Percentiles rank a stretch among this genome's conserved stretches.
Evolutionary conservation across 2,888 invertebrate genomes (phyloP).

Genomic region (Quadroppia sp.): DNA sequence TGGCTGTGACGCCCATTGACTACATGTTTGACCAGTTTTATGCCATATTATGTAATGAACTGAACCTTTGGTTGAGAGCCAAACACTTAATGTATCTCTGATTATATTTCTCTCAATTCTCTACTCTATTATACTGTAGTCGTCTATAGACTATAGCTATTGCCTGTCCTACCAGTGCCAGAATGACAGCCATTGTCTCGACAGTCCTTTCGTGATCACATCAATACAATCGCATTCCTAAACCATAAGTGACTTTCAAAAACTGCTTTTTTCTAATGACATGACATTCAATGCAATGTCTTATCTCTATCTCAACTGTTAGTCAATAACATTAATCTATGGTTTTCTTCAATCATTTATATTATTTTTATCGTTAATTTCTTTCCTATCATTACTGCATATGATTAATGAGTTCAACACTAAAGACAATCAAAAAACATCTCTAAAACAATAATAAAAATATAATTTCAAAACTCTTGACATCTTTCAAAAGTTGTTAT

Average conservation of each 20-base stretch:
- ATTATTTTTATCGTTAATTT: slow-evolving; percentile 26
- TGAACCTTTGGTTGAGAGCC: slow-evolving; percentile 10
- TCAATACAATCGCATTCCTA: slow-evolving; percentile 10
- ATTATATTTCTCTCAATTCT: slow-evolving; percentile 6
- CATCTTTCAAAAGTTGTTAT: slow-evolving; percentile 28
- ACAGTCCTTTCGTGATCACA: slow-evolving; percentile 30
- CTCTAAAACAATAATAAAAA: slow-evolving; percentile 33
- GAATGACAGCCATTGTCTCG: neutral
- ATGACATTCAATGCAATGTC: neutral
- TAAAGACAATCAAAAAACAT: slow-evolving; percentile 22
- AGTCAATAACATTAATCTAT: slow-evolving; percentile 17
- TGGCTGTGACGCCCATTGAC: slow-evolving; percentile 26
- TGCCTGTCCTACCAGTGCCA: neutral
- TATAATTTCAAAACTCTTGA: slow-evolving; percentile 14
- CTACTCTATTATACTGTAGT: neutral
- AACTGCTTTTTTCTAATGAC: slow-evolving; percentile 13
- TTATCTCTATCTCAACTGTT: neutral
- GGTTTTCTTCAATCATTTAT: slow-evolving; percentile 15
- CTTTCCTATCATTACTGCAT: slow-evolving; percentile 18
- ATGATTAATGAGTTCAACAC: slow-evolving; percentile 23
- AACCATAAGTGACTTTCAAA: slow-evolving; percentile 19
- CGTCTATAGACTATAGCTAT: neutral
- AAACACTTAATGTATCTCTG: slow-evolving; percentile 7
- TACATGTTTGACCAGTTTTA: slow-evolving; percentile 32
- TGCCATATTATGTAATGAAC: slow-evolving; percentile 24